These are phyloP conservation scores for Aleadryas rufinucha DNA, from an alignment of 2,113 vertebrate genomes.

Conservation along the genomic window DNA sequence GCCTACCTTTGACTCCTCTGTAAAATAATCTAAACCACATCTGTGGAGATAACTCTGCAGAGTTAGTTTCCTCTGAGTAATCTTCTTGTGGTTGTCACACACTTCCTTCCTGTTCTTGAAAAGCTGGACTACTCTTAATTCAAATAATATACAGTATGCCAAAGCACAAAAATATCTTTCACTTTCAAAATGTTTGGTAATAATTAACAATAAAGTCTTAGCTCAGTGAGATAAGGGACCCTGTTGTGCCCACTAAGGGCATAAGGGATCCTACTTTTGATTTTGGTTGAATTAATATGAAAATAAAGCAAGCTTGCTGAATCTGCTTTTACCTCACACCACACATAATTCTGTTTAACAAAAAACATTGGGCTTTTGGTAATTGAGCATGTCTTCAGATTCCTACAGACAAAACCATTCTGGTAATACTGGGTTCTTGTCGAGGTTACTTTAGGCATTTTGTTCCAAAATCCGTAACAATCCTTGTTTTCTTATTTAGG, in stretches of 20 bases:
- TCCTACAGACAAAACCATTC: background rate
- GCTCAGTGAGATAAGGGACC: background rate
- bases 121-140: background rate
- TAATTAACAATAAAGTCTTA: conserved; percentile 4
- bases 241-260: background rate
- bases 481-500: background rate
- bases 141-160: background rate
- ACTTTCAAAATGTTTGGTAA: background rate
- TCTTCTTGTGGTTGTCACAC: background rate
- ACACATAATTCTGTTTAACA: background rate
- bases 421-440: background rate
- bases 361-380: background rate
- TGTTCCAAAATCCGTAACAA: background rate
- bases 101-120: conserved; percentile 12
- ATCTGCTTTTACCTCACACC: background rate
- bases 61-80: background rate
- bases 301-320: background rate
- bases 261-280: background rate
- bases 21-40: conserved; percentile 14
- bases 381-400: background rate
- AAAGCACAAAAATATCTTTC: background rate
- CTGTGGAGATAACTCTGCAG: background rate
- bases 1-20: background rate
- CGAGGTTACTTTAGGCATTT: background rate
- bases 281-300: background rate